Base-by-base conservation (phyloP, 2,797 vertebrate genomes). In the Eospalax fontanierii region DNA sequence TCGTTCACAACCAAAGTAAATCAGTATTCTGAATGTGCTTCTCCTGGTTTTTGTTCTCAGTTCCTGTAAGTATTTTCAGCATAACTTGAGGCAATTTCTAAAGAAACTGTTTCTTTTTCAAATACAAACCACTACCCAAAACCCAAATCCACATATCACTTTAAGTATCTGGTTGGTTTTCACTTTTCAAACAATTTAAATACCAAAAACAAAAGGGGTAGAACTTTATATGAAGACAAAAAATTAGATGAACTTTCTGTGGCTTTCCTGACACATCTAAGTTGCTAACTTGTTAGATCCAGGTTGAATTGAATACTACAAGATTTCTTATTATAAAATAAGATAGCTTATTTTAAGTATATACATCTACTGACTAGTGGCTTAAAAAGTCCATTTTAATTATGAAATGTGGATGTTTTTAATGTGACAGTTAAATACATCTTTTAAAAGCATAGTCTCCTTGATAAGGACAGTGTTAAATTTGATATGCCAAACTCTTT, bases 21-120 rank as follows among this genome's bases (percentile, higher is more conserved):
- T 97, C 91, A 97, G 95, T 98, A 98, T 97, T 98, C 98, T 98
- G 95, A 97, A 93, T 97, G 97, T 98, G 96, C 96, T 98, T 97
- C 97, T 98, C 93, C 96, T 97, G 94, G 96, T 97, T 96, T 93
- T 97, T 97, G 97, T 97, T 96, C 97, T 75, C 97, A 98, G 95
- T 96, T 97, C 95, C 97, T 98, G 94, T 98, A 97, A 97, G 94
- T 96, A 92, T 98, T 98, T 97, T 96, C 96, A 98, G 91, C 97
- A 98, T 94, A 96, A 87, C 94, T 94, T 96, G 86, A 96, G 87
- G 93, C 82, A 93, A 90, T 94, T 54, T 95, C 83, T 96, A 90
- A 97, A 92, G 97, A 97, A 96, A 93, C 94, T 97, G 95, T 96
- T 97, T 93, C 82, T 96, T 97, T 97, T 95, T 54, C 98, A 96